Percentiles rank a stretch among this genome's conserved stretches.
Evolutionary conservation across 1,140 invertebrate species (phyloP).

Genomic region (Ceratosolen fusciceps): DNA sequence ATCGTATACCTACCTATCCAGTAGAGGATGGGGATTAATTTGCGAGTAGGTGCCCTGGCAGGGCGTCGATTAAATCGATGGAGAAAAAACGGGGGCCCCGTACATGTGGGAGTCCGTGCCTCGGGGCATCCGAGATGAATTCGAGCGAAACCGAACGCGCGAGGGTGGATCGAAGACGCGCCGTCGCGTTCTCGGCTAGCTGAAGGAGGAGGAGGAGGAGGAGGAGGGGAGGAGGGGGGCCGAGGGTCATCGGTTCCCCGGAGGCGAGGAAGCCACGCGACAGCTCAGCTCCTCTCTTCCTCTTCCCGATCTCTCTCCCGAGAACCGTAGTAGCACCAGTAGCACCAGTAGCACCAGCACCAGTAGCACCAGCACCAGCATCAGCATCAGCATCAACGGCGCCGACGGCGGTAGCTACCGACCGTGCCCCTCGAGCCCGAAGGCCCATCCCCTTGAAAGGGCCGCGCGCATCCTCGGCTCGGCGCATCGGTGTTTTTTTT

Average conservation of each 20-base stretch:
- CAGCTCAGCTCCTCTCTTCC: neutral
- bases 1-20: too few relatives aligned
- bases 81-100: too few relatives aligned
- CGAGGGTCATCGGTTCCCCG: neutral
- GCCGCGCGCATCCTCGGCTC: neutral
- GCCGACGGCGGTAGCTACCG: too few relatives aligned
- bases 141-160: neutral
- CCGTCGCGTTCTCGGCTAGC: too few relatives aligned
- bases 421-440: neutral
- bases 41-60: too few relatives aligned
- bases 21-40: too few relatives aligned
- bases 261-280: neutral
- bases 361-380: too few relatives aligned
- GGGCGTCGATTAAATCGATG: too few relatives aligned
- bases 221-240: neutral
- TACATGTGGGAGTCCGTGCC: neutral
- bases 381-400: too few relatives aligned
- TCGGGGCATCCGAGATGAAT: neutral
- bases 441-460: neutral
- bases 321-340: too few relatives aligned
- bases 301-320: neutral
- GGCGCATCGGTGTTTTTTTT: constrained; percentile 6
- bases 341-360: too few relatives aligned
- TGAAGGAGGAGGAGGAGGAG: neutral
- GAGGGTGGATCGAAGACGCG: neutral